A percentile compares a stretch with the other conserved stretches of the same genome.
Evolutionary conservation across 2,888 invertebrate genomes (phyloP).

Genomic region (Drosophila aldrichi): DNA sequence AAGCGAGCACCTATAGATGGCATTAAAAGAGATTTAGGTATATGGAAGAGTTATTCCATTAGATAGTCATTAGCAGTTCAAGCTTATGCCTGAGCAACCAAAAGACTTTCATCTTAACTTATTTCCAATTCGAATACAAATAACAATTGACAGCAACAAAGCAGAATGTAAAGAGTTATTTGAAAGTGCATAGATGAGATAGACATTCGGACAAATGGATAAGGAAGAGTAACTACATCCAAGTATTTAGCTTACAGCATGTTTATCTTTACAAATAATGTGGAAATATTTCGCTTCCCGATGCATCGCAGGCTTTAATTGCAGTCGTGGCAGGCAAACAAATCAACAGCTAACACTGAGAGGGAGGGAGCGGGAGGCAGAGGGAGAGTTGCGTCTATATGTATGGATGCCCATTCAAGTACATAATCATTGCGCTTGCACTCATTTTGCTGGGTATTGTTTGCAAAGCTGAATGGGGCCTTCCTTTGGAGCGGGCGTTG

Average conservation of each 20-base stretch:
- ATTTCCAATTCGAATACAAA: background rate
- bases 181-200: background rate
- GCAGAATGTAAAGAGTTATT: background rate
- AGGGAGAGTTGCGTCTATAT: background rate
- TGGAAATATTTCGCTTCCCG: conserved; percentile 43
- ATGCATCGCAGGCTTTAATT: conserved; percentile 25
- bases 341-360: background rate
- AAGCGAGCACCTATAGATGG: too few species aligned
- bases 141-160: background rate
- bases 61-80: too few species aligned
- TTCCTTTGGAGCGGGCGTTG: conserved; percentile 30
- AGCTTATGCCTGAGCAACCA: too few species aligned
- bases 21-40: too few species aligned
- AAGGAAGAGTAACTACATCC: background rate
- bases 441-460: conserved; percentile 68
- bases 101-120: background rate
- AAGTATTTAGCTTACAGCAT: background rate
- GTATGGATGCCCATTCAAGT: conserved; percentile 26
- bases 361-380: background rate
- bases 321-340: conserved; percentile 15
- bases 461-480: conserved; percentile 61
- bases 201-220: background rate
- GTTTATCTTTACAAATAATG: background rate
- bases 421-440: conserved; percentile 62
- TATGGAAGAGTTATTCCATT: too few species aligned